Base-by-base conservation (phyloP, 1,140 invertebrate species). In the Megalonaias nervosa region DNA sequence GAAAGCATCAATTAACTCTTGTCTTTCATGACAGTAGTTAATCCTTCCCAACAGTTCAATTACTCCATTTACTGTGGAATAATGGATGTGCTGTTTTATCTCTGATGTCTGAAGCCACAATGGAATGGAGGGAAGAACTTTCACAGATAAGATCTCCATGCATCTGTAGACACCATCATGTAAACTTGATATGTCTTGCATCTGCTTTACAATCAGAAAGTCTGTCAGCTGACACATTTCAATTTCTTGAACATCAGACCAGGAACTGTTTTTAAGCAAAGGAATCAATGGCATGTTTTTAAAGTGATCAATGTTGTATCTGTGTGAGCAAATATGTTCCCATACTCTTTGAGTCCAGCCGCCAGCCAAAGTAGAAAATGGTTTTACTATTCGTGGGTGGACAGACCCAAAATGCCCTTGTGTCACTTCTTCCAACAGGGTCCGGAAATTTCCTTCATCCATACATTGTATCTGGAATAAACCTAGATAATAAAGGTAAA, bases 241-340 rank as follows among this genome's bases (percentile, higher is more conserved):
- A 64, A 73, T n/a, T 48, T 48, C 59, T 14, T n/a, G 3, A 60
- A n/a, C 31, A 61, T 38, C 17, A 17, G n/a, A 26, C 69, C 69
- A 71, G 17, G 21, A n/a, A 15, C 69, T 59, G 2, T 48, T 6
- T 19, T 31, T 31, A 26, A 71, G 26, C 14, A 61, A 5, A 14
- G 69, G 69, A 19, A 71, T 59, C 14, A 71, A 31, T 6, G 59
- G 69, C 3, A 71, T 59, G 55, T 71, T n/a, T 61, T 71, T 62
- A 59, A 68, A 71, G 19, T 38, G 38, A 23, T 19, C 17, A 23
- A 64, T n/a, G 19, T 12, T 48, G 5, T 19, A 16, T 19, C 48
- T 16, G 1, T 16, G 19, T 19, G 38, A n/a, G 13, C 64, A 12
- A 64, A 72, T 17, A 31, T 56, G n/a, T 72, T 64, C 13, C 71